Evolutionary conservation across 2,797 vertebrate species (phyloP), one percentile per base, ranked within the genome.

Genomic region (Sebastes itinus): DNA sequence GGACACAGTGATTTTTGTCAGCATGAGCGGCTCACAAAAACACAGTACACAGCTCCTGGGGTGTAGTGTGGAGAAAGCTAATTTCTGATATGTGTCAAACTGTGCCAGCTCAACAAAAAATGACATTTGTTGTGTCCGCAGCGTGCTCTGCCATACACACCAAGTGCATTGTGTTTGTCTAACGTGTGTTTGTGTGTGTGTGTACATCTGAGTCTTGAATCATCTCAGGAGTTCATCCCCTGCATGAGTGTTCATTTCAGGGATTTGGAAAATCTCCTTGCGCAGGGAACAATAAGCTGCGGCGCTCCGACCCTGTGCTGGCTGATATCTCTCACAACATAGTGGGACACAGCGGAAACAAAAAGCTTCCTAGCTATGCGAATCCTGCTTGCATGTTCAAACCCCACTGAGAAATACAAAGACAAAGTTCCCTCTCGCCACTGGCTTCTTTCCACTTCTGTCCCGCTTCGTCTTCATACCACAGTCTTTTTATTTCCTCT

Each of bases 221-320:
- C 62, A 58, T 85, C 69, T 61, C 61, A 18, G 23, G 61, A 65
- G 78, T 83, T 90, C 77, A 88, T 90, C 79, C 82, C 25, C 49
- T 58, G 70, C 71, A 76, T 66, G 74, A 83, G 83, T 78, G 73
- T 81, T 92, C 71, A 85, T 88, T 91, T 92, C 78, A 88, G 81
- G 86, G 90, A 92, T 93, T 88, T 88, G 77, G 80, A 72, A 87
- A 90, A 92, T 90, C 80, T 86, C 78, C 62, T 80, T 67, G 81
- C 78, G 70, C 38, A 75, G 82, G 75, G 75, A 83, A 87, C 72
- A 77, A 84, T 89, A 84, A 85, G 87, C 81, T 83, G 33, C 22
- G 54, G 80, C 20, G 71, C 84, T 87, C 74, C 87, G 88, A 90
- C 89, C 89, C 88, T 60, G 81, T 75, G 78, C 81, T 74, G 46